Evolutionary conservation across 2,113 vertebrate species (phyloP), one percentile per base, ranked within the genome.

Genomic region (Anas platyrhynchos): DNA sequence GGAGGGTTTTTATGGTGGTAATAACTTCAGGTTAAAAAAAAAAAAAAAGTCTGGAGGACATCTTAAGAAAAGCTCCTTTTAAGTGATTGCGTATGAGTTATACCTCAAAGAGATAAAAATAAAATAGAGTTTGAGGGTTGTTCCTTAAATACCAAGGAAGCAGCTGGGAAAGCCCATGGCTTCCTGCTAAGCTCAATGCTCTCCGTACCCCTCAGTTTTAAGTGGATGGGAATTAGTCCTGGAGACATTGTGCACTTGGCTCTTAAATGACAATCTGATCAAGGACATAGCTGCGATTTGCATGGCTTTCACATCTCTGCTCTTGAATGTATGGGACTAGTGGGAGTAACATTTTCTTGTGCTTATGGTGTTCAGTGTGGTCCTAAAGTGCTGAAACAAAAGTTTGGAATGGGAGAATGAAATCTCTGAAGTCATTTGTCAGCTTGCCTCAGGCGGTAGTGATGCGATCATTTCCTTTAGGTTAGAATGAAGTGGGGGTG

Each of bases 101-200:
- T 34, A 21, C 74, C 85, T 93, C 76, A 63, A 75, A 92, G 56
- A 92, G 43, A 75, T 61, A 58, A 95, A 93, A 83, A 73, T 71
- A 41, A 54, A 79, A 54, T 63, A 27, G 16, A 5, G 4, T 63
- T 11, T 79, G 66, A 81, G 48, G 34, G 36, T 82, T 52, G 12
- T 36, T 89, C 29, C 50, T 91, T 73, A 72, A 89, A 89, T 84
- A 72, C 52, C 32, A 41, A 68, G 38, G 27, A 88, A 72, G 44
- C 59, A 69, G 32, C 67, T 85, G 91, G 82, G 61, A 88, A 83
- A 87, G 50, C 67, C 52, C 5, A 13, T 71, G 55, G 50, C 36
- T 91, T 95, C 41, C 15, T 89, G 20, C 32, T 69, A 82, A 82
- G 66, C 41, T 77, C 50, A 52, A 23, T 6, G 87, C 41, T 63